Percentiles rank a stretch among this genome's conserved stretches.
phyloP scores from a whole-genome alignment of 2,888 invertebrate species.

The Leptinotarsa juncta region DNA sequence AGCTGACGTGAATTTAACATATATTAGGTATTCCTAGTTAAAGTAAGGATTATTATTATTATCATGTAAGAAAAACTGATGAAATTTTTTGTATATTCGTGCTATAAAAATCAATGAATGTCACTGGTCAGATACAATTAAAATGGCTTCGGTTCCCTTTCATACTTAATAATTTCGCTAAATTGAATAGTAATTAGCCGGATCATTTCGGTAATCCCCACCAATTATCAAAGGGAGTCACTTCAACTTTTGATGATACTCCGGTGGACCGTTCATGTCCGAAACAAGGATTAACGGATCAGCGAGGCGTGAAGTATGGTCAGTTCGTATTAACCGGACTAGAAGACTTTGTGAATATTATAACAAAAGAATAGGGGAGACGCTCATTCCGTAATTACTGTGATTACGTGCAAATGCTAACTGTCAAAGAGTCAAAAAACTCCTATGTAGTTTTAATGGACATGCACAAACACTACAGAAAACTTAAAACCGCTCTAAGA shows the following conservation, averaged over 20 bases:
- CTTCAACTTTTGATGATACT: constrained; percentile 3
- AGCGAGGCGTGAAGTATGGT: constrained; percentile 57
- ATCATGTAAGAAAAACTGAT: too few relatives aligned
- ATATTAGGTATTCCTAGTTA: too few relatives aligned
- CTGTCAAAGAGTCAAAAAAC: too few relatives aligned
- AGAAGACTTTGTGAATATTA: constrained; percentile 55
- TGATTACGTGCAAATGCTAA: neutral
- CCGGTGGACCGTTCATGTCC: constrained; percentile 29
- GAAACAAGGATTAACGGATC: constrained; percentile 48
- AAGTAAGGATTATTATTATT: too few relatives aligned
- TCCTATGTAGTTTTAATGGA: too few relatives aligned
- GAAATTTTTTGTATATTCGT: too few relatives aligned
- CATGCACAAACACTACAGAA: too few relatives aligned
- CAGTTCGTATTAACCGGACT: constrained; percentile 48
- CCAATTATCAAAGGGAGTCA: neutral
- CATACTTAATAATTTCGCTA: neutral
- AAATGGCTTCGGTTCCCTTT: neutral
- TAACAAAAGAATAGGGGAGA: constrained; percentile 45
- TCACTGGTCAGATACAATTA: neutral
- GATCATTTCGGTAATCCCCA: neutral
- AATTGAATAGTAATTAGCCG: neutral
- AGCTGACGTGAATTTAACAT: too few relatives aligned
- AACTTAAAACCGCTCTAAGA: too few relatives aligned
- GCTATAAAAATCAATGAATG: too few relatives aligned
- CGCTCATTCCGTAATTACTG: constrained; percentile 1